Conservation (phyloP, 2,888 invertebrate genomes). For the Anthophora plumipes region DNA sequence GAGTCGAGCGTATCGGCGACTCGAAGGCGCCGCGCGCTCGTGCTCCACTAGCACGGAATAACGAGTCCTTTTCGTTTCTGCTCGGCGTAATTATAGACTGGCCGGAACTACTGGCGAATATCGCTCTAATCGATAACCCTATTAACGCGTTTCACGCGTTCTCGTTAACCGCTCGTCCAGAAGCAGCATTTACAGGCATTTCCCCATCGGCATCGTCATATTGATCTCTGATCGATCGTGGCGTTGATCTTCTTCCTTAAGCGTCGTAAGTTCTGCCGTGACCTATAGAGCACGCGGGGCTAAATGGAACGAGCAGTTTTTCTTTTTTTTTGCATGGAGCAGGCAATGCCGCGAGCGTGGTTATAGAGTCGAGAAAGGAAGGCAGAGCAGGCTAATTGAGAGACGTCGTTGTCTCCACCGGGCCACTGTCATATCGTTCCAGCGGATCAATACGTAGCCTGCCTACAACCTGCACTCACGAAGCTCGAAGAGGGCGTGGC, state of each 20-base stretch:
- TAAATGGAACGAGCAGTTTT: slow-evolving; percentile 5
- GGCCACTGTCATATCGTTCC: slow-evolving; percentile 82
- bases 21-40: slow-evolving; percentile 71
- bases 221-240: neutral
- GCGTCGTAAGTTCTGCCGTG: neutral
- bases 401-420: slow-evolving; percentile 81
- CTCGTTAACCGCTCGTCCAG: slow-evolving; percentile 72
- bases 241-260: neutral
- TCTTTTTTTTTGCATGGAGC: neutral
- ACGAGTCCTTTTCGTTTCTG: slow-evolving; percentile 75
- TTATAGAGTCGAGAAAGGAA: slow-evolving; percentile 30
- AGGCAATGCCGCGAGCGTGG: neutral
- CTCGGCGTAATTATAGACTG: slow-evolving; percentile 75
- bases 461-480: slow-evolving; percentile 81
- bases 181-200: no score
- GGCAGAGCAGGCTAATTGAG: slow-evolving; percentile 77
- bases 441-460: slow-evolving; percentile 83
- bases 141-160: slow-evolving; percentile 74
- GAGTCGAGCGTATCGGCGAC: slow-evolving; percentile 67
- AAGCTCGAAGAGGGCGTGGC: slow-evolving; percentile 84
- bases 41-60: slow-evolving; percentile 54
- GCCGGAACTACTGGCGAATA: slow-evolving; percentile 52
- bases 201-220: neutral
- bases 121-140: slow-evolving; percentile 76
- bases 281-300: neutral